A percentile compares a stretch with the other conserved stretches of the same genome.
Evolutionary conservation across 2,888 invertebrate genomes (phyloP).

Genomic region (Caenorhabditis angaria): DNA sequence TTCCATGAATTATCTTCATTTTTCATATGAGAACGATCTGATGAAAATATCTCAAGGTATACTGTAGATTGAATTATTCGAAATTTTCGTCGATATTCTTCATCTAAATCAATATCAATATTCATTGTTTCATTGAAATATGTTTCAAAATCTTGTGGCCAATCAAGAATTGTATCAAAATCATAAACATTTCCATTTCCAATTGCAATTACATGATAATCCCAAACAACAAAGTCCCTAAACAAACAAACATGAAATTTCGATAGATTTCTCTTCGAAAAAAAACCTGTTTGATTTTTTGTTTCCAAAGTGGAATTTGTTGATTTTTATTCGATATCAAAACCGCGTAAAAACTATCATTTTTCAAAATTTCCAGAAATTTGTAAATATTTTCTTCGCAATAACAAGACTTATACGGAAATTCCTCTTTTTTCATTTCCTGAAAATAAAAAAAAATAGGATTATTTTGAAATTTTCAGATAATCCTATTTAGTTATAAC

Average conservation of each 20-base stretch:
- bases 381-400: conserved; percentile 59
- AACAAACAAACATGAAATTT: conserved; percentile 7
- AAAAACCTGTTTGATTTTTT: too few relatives aligned
- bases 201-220: conserved; percentile 56
- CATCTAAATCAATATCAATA: conserved; percentile 13
- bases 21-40: conserved; percentile 50
- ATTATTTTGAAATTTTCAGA: too few relatives aligned
- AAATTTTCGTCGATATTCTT: conserved; percentile 33
- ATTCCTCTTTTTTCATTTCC: too few relatives aligned
- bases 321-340: conserved; percentile 45
- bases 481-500: too few relatives aligned
- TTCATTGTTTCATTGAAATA: conserved; percentile 37
- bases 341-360: conserved; percentile 30
- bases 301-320: conserved; percentile 38
- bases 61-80: conserved; percentile 28
- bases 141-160: conserved; percentile 26
- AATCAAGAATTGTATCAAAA: conserved; percentile 38
- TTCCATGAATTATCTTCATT: conserved; percentile 21
- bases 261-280: too few relatives aligned
- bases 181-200: conserved; percentile 36
- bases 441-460: too few relatives aligned
- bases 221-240: conserved; percentile 51
- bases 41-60: conserved; percentile 37
- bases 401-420: conserved; percentile 41
- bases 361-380: conserved; percentile 13